Evolutionary conservation across 1,140 invertebrate species (phyloP), one percentile per base, ranked within the genome.

Genomic region (Oedothorax gibbosus): DNA sequence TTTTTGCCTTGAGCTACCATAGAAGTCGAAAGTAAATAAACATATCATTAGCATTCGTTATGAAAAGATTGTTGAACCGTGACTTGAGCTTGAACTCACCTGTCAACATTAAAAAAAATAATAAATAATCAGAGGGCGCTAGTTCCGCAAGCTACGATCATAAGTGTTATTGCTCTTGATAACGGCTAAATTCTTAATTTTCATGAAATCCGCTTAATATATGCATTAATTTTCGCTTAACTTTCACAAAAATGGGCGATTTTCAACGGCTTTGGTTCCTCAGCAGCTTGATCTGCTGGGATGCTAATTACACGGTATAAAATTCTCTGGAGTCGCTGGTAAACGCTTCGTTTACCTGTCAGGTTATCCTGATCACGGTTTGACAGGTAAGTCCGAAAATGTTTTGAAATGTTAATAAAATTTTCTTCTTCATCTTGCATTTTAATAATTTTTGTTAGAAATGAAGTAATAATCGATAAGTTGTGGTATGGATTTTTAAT

Each of bases 41-140:
- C 65, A 62, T 53, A 73, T 84, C 71, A 84, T 84, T 75, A 84
- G 81, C 80, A 73, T 73, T 68, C 77, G 81, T 75, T 76, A 84
- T 76, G 21, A 60, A 76, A 84, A 84, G 81, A 84, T 75, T 84
- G 81, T 84, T 84, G 81, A 84, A 84, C 81, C 81, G 71, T 53
- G 71, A 66, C 81, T 14, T 84, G 81, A 84, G 76, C 81, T 84
- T 60, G 81, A 84, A 84, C 81, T 84, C 69, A 84, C 81, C 72
- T 84, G 81, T 84, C 81, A 84, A 84, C 81, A 84, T 82, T 64
- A 82, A 84, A 84, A 71, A 69, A 62, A 83, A 65, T 50, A 65
- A 11, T 50, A 68, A 84, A 84, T 84, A 75, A 71, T 72, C 68
- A 84, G 81, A 84, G 81, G 81, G 81, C 81, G 81, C 81, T 84